Evolutionary conservation across 1,140 invertebrate genomes (phyloP), one percentile per base, ranked within the genome.

Genomic region (Drosophila navojoa): DNA sequence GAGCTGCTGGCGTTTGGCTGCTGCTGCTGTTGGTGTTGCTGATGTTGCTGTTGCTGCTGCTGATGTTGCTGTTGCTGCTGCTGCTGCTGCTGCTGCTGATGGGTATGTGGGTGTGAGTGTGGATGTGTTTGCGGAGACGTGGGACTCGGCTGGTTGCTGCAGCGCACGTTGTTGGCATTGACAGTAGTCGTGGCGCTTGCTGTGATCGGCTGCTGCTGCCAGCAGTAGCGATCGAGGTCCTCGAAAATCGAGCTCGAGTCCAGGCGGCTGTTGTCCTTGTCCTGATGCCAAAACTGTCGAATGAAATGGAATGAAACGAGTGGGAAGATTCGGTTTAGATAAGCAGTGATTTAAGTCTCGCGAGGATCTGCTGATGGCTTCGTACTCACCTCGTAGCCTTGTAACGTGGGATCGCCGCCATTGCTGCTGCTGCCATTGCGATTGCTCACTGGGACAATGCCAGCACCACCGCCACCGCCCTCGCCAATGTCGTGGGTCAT

Each of bases 211-310:
- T 95, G 94, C 90, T 94, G 94, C 60, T 93, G 95, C 96, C 96
- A 97, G 78, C 95, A 96, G 91, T 95, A 96, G 79, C 96, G 96
- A 90, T 96, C 96, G 32, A 96, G 93, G 90, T 96, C 96, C 91
- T 96, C 96, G 71, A 97, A 92, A 55, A 96, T 95, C 32, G 95
- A 94, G 58, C 57, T 91, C 19, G 94, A 93, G 93, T 96, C 94
- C 84, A 96, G 91, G 85, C 95, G 92, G 87, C 95, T 93, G 55
- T 74, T 92, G 91, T 96, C 93, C 92, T 96, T 95, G 71, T 95
- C 95, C 11, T 94, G 93, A 74, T 94, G 94, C 96, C 96, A 96
- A 72, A 96, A 95, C 79, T 94, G 94, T 44, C 42, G 49, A 27
- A 2, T 32, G 0, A 38, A 6, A n/a, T 5, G 22, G 19, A 27